Percentiles rank a stretch among this genome's conserved stretches.
Evolutionary conservation across 2,888 invertebrate species (phyloP).

Genomic region (Tuberolachnus salignus): DNA sequence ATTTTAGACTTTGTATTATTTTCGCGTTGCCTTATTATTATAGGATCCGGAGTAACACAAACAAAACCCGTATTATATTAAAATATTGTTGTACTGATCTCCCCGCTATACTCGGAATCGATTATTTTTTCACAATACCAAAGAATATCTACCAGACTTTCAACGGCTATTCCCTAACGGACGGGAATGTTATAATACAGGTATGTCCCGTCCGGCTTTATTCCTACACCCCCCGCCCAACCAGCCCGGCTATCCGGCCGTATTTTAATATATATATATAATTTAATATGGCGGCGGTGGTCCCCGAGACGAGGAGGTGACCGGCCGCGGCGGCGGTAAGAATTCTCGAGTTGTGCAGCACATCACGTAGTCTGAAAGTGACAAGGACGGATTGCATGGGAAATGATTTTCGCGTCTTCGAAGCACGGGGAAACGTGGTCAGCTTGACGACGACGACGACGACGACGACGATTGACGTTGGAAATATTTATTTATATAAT

Average conservation of each 20-base stretch:
- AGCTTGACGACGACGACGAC: background rate
- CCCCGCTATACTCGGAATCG: no score
- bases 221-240: no score
- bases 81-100: no score
- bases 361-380: background rate
- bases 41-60: no score
- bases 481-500: background rate
- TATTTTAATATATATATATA: background rate
- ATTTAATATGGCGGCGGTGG: background rate
- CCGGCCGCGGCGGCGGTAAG: background rate
- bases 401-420: background rate
- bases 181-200: no score
- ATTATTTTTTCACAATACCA: no score
- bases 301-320: background rate
- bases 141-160: no score
- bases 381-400: constrained; percentile 2
- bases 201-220: no score
- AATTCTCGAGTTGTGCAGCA: background rate
- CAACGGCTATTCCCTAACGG: no score
- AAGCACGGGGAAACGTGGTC: background rate
- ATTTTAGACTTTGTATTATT: no score
- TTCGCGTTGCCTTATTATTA: no score
- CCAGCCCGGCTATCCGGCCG: background rate
- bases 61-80: no score
- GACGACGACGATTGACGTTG: background rate